Conservation (phyloP, 1,140 invertebrate species). For the Coenobita brevimanus region DNA sequence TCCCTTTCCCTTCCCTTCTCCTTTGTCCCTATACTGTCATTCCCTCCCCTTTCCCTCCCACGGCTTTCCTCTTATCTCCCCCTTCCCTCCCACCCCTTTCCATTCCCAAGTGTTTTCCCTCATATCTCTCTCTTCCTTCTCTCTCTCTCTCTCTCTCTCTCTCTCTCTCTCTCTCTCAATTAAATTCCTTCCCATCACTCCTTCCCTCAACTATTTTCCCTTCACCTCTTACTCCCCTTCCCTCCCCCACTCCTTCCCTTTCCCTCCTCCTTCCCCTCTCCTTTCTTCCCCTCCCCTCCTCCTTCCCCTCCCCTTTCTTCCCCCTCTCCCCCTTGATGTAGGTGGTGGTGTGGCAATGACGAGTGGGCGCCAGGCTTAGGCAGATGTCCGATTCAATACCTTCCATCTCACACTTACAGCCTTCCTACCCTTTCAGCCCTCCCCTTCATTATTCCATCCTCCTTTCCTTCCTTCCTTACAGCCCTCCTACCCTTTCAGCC, state of each 20-base stretch:
- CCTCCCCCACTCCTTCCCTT: neutral
- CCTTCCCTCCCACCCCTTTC: neutral
- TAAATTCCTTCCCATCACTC: neutral
- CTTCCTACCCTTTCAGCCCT: constrained; percentile 24
- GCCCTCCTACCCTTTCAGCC: neutral
- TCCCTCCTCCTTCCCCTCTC: neutral
- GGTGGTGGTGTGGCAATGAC: constrained; percentile 79
- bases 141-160: neutral
- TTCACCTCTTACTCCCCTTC: neutral
- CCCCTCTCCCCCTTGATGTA: constrained; percentile 76
- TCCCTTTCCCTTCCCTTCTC: neutral
- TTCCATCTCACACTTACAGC: too few species aligned
- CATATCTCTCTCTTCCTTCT: neutral
- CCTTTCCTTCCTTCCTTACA: neutral
- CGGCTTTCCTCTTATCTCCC: neutral
- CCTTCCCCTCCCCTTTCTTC: neutral
- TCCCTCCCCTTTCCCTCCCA: neutral
- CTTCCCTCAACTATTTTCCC: too few species aligned
- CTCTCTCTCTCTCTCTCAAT: neutral
- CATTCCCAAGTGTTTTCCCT: neutral
- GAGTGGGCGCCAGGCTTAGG: constrained; percentile 79
- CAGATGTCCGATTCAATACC: constrained; percentile 83
- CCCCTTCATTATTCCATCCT: constrained; percentile 5
- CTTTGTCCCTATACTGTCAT: neutral
- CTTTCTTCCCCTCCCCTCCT: neutral